Percentiles rank a stretch among this genome's conserved stretches.
phyloP scores from a whole-genome alignment of 2,797 vertebrate genomes.

The Tragopan temminckii region DNA sequence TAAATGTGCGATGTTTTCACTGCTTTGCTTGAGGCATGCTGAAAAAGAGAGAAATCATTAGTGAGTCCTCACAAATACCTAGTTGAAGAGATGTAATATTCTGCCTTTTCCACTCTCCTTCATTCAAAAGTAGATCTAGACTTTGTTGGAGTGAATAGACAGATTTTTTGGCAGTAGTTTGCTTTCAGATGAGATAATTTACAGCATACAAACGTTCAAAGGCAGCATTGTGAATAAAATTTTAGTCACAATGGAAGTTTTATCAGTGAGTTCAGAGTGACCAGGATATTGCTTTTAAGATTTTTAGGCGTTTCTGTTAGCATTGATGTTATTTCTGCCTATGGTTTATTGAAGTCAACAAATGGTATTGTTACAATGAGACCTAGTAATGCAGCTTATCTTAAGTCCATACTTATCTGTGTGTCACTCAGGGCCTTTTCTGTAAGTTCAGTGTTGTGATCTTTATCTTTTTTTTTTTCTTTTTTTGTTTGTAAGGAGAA shows the following conservation, averaged over 20 bases:
- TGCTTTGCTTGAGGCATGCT: not conserved
- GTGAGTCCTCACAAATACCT: not conserved
- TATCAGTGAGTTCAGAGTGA: not conserved
- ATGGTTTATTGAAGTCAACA: not conserved
- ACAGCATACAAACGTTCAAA: not conserved
- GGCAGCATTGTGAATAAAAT: not conserved
- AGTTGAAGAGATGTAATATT: not conserved
- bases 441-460: not conserved
- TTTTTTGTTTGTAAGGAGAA: not conserved
- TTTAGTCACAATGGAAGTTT: not conserved
- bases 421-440: not conserved
- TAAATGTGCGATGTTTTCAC: not conserved
- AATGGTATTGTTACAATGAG: not conserved
- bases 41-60: not conserved
- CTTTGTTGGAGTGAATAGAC: not conserved
- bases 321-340: not conserved
- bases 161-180: not conserved
- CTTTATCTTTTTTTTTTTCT: too few relatives aligned
- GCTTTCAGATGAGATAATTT: not conserved
- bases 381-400: not conserved
- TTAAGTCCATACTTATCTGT: not conserved
- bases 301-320: not conserved
- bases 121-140: not conserved
- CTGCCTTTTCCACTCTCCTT: not conserved
- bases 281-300: not conserved